These are phyloP conservation scores for Kobus ellipsiprymnus DNA, from an alignment of 2,113 vertebrate genomes.

Conservation along the genomic window DNA sequence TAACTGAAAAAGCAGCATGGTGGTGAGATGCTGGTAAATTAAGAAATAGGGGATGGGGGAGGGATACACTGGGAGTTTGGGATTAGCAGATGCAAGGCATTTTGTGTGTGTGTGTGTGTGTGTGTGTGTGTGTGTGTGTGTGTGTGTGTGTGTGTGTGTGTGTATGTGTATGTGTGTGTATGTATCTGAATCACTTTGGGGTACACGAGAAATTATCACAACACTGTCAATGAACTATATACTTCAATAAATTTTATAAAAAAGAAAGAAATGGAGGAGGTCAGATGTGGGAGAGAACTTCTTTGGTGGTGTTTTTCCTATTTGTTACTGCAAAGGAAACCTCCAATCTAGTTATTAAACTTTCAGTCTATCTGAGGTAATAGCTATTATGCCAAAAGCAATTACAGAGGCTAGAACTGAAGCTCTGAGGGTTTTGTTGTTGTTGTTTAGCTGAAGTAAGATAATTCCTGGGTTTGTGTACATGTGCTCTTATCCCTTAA, in stretches of 20 bases:
- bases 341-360: slow-evolving; percentile 64
- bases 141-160: too few relatives aligned
- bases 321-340: slow-evolving; percentile 49
- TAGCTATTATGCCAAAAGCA: slow-evolving; percentile 56
- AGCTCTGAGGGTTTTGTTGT: background rate
- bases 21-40: background rate
- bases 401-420: slow-evolving; percentile 44
- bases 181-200: background rate
- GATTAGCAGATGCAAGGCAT: background rate
- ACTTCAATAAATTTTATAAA: background rate
- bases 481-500: background rate
- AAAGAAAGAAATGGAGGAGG: background rate
- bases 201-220: background rate
- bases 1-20: background rate
- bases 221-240: background rate
- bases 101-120: rapidly evolving
- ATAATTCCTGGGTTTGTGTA: slow-evolving; percentile 26
- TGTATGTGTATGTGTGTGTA: rapidly evolving
- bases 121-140: background rate
- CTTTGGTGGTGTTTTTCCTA: slow-evolving; percentile 56
- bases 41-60: background rate
- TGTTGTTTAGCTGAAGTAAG: slow-evolving; percentile 13
- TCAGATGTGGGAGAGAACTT: background rate
- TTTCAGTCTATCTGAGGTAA: slow-evolving; percentile 59
- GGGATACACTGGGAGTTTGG: background rate